Evolutionary conservation across 2,888 invertebrate species (phyloP).

Genomic region (Miltochrista miniata): DNA sequence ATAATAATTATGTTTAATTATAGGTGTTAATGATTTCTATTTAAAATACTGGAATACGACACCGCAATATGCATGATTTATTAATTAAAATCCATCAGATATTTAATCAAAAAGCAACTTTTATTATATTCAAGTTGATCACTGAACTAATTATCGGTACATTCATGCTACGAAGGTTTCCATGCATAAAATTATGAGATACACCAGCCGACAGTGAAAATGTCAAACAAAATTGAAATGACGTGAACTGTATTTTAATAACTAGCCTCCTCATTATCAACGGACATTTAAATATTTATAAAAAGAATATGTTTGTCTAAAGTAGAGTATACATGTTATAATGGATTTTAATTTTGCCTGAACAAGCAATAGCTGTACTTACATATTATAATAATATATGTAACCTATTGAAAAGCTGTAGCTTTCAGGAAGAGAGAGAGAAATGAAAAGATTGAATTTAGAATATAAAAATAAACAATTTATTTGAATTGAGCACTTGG

Average conservation of each 20-base stretch:
- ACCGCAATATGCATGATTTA: too few relatives aligned
- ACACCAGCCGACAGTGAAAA: constrained; percentile 4
- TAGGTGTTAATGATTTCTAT: too few relatives aligned
- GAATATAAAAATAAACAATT: too few relatives aligned
- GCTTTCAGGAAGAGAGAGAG: too few relatives aligned
- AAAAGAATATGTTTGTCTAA: neutral
- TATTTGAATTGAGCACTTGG: too few relatives aligned
- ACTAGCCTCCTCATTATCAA: constrained; percentile 1
- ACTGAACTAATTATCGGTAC: constrained; percentile 19
- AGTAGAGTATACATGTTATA: too few relatives aligned
- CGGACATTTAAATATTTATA: neutral
- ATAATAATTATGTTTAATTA: too few relatives aligned
- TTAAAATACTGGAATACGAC: neutral
- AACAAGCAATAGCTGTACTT: too few relatives aligned
- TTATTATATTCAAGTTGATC: constrained; percentile 8
- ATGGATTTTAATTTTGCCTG: too few relatives aligned
- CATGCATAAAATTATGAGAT: constrained; percentile 26
- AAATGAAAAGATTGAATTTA: too few relatives aligned
- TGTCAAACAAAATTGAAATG: neutral
- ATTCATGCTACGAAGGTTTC: constrained; percentile 8
- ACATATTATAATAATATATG: too few relatives aligned
- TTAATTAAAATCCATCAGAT: neutral
- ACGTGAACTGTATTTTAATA: constrained; percentile 1
- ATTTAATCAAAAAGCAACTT: neutral
- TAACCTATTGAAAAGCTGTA: too few relatives aligned